Base-by-base conservation (phyloP, 1,140 invertebrate species). In the Colletes gigas region DNA sequence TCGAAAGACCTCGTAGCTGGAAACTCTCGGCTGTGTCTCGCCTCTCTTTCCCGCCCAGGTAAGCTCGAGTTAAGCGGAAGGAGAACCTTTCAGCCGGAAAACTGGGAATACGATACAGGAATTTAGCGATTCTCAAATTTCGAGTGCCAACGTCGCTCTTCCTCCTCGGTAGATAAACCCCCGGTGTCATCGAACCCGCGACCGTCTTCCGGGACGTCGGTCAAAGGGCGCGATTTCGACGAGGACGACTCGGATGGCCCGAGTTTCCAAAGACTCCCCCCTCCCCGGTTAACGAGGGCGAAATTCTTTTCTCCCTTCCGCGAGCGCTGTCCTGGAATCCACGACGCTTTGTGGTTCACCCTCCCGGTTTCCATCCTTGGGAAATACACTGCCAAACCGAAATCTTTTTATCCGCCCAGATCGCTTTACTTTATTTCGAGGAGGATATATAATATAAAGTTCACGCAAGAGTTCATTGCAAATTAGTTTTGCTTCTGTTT, bases 121-220 rank as follows among this genome's bases (percentile, higher is more conserved):
- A 73, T 59, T 47, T 57, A 54, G 63, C 78, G 71, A 81, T 76
- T 81, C 83, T 85, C 83, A 19, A 71, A 77, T 85, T 82, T 85
- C 84, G 72, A 82, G 84, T 78, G 71, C 52, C 55, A 17, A 17
- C 8, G 14, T 39, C 47, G 39, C 15, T 67, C 3, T 50, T 12
- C 19, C 57, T 19, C 57, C 10, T 4, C 17, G 65, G 10, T 10
- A 8, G 3, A 14, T 59, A 59, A 30, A 81, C 19, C 62, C 62
- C 76, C 30, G 60, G 69, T 84, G 83, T 82, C 78, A 21, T 81
- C 71, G 69, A 82, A 80, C 79, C 21, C 17, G 57, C 4, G 9
- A 6, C 9, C 6, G 50, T 78, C 59, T 78, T 78, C 76, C 76
- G 59, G 39, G 21, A 78, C 59, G 68, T 21, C 59, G 69, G 50